Conservation (phyloP, 2,113 vertebrate species). For the Tachycineta bicolor region DNA sequence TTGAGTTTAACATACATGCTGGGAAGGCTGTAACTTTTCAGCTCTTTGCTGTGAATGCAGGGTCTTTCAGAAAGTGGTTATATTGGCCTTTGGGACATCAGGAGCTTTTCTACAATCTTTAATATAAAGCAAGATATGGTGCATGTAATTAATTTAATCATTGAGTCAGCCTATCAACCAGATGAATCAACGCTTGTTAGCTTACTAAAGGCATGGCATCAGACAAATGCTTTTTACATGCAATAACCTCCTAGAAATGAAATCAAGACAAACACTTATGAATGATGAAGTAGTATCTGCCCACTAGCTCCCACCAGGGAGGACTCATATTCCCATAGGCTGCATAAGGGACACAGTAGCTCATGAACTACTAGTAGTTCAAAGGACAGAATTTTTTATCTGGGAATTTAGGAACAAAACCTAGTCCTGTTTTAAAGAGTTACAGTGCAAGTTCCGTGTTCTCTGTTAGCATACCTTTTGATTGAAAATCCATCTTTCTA, state of each 20-base stretch:
- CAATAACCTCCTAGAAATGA: background rate
- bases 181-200: background rate
- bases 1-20: background rate
- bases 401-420: background rate
- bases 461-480: background rate
- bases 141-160: background rate
- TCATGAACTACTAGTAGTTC: background rate
- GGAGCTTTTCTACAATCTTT: background rate
- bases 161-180: background rate
- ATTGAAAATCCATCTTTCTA: background rate
- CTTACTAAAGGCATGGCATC: background rate
- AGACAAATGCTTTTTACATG: background rate
- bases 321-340: background rate
- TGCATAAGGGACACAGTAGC: background rate
- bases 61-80: background rate
- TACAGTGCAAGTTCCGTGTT: background rate
- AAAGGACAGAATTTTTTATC: background rate
- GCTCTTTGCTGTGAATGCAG: background rate
- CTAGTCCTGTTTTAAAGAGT: background rate
- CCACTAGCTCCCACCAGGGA: background rate
- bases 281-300: background rate
- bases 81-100: background rate
- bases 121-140: background rate
- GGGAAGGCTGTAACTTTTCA: background rate
- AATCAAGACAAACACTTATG: background rate